phyloP scores from a whole-genome alignment of 2,797 vertebrate genomes.

The Protonibea diacanthus region DNA sequence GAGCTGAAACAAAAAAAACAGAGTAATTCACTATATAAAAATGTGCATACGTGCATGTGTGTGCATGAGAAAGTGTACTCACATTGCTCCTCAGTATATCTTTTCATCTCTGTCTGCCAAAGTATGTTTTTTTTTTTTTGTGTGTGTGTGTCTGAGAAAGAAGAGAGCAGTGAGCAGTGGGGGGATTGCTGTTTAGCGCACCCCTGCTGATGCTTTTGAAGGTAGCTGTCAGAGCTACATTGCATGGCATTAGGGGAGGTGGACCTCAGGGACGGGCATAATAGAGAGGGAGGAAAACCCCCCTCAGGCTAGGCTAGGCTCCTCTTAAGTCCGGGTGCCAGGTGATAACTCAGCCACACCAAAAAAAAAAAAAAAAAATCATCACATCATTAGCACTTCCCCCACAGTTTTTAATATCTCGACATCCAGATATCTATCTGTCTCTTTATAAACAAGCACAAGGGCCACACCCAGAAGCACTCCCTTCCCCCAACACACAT shows the following conservation, averaged over 20 bases:
- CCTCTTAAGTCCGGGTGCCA: slow-evolving; percentile 63
- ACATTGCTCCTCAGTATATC: slow-evolving; percentile 7
- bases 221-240: slow-evolving; percentile 73
- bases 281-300: slow-evolving; percentile 65
- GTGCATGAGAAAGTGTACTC: slow-evolving; percentile 21
- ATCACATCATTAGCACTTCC: slow-evolving; percentile 63
- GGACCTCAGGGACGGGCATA: slow-evolving; percentile 70
- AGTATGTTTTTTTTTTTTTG: slow-evolving; percentile 40
- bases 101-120: slow-evolving; percentile 35
- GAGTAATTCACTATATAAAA: slow-evolving; percentile 40
- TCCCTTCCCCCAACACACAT: slow-evolving; percentile 68
- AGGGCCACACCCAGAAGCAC: slow-evolving; percentile 73
- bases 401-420: slow-evolving; percentile 67
- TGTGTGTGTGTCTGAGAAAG: slow-evolving; percentile 36
- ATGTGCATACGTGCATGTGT: slow-evolving; percentile 25
- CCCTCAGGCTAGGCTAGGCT: slow-evolving; percentile 48
- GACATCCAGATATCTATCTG: slow-evolving; percentile 49
- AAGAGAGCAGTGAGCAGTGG: slow-evolving; percentile 33
- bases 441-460: slow-evolving; percentile 54
- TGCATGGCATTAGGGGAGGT: slow-evolving; percentile 76
- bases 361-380: slow-evolving; percentile 23
- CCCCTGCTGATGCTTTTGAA: slow-evolving; percentile 74
- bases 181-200: slow-evolving; percentile 58
- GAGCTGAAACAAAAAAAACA: slow-evolving; percentile 34
- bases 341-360: slow-evolving; percentile 60